Evolutionary conservation across 2,797 vertebrate species (phyloP).

Genomic region (Lerista edwardsae): DNA sequence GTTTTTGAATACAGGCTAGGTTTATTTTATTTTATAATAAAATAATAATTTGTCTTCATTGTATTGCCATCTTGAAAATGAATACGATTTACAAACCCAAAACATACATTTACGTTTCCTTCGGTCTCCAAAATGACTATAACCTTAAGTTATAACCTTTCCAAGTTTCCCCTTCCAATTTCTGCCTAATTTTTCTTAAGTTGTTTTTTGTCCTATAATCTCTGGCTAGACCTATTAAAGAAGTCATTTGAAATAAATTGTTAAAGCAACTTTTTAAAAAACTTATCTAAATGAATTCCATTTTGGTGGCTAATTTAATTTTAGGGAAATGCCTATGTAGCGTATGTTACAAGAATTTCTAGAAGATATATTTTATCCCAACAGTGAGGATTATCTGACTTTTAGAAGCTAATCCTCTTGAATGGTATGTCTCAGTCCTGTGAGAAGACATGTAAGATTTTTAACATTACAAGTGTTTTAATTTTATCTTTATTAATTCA

Average conservation of each 20-base stretch:
- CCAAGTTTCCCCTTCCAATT: not conserved
- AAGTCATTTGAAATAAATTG: constrained; percentile 53
- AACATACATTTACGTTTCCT: not conserved
- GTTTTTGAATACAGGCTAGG: not conserved
- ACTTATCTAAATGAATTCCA: constrained; percentile 65
- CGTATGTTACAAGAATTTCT: constrained; percentile 73
- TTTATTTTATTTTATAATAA: not conserved
- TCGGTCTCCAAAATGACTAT: not conserved
- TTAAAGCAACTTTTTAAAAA: constrained; percentile 58
- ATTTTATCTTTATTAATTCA: constrained; percentile 71
- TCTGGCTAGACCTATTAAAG: constrained; percentile 1
- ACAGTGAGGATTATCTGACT: constrained; percentile 79
- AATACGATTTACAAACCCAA: not conserved
- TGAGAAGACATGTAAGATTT: constrained; percentile 69
- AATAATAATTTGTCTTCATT: not conserved
- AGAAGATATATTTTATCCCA: constrained; percentile 78
- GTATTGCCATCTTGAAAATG: not conserved
- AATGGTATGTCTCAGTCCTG: constrained; percentile 72
- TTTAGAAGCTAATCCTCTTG: constrained; percentile 79
- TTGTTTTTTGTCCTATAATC: not conserved
- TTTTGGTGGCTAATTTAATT: constrained; percentile 78
- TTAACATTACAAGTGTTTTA: constrained; percentile 71
- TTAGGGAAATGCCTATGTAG: constrained; percentile 66
- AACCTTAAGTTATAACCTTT: not conserved
- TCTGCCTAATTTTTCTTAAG: not conserved